Conservation (phyloP, 2,113 vertebrate genomes). For the Amazona guildingii region DNA sequence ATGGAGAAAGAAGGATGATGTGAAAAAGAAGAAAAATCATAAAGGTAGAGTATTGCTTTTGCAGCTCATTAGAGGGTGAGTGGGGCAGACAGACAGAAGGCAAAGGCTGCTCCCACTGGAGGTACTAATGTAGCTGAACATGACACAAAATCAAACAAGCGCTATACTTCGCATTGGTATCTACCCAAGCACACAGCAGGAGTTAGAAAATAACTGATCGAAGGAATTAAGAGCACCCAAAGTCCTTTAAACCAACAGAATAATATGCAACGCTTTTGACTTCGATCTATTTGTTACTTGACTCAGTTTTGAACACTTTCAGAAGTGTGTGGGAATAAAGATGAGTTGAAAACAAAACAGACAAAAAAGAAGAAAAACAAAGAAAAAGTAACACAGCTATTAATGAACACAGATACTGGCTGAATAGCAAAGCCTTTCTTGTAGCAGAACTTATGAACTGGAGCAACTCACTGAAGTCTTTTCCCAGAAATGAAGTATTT, state of each 20-base stretch:
- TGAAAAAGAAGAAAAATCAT: not conserved
- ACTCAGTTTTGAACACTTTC: not conserved
- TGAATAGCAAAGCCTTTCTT: not conserved
- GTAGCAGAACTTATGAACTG: not conserved
- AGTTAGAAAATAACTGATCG: not conserved
- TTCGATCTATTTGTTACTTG: not conserved
- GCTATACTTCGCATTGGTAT: not conserved
- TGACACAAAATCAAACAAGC: not conserved
- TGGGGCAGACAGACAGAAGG: not conserved
- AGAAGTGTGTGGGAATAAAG: not conserved
- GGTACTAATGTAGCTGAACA: not conserved
- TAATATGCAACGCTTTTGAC: not conserved
- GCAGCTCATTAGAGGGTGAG: not conserved
- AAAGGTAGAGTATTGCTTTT: not conserved
- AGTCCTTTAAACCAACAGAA: not conserved
- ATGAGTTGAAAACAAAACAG: not conserved
- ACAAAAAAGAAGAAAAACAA: not conserved
- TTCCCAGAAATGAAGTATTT: not conserved
- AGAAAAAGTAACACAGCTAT: not conserved
- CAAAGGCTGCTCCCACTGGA: not conserved
- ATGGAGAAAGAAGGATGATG: conserved; percentile 32
- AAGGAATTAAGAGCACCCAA: not conserved
- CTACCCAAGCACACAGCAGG: not conserved
- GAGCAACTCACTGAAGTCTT: not conserved
- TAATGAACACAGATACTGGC: not conserved